phyloP scores from a whole-genome alignment of 2,888 invertebrate species.

The Sesia bembeciformis region DNA sequence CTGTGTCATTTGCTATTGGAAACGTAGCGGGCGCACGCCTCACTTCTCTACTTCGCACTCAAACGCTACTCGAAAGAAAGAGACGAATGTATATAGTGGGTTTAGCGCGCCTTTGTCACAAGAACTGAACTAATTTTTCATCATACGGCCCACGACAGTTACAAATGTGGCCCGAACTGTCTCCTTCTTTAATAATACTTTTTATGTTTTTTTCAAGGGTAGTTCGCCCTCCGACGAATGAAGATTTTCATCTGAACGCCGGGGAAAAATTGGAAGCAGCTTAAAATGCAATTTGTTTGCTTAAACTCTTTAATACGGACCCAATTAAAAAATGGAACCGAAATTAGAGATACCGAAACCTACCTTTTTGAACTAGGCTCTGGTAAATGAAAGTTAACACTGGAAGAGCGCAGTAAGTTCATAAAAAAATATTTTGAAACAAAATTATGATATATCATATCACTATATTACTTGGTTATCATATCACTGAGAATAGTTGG shows the following conservation, averaged over 20 bases:
- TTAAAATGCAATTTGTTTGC: constrained; percentile 60
- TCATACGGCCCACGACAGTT: constrained; percentile 74
- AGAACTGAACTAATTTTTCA: constrained; percentile 75
- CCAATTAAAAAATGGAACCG: constrained; percentile 32
- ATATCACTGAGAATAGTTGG: too few relatives aligned
- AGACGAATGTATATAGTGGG: constrained; percentile 57
- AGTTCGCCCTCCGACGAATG: constrained; percentile 60
- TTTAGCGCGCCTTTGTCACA: constrained; percentile 71
- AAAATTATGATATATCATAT: too few relatives aligned
- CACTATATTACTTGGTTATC: too few relatives aligned
- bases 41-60: constrained; percentile 17
- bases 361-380: too few relatives aligned
- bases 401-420: too few relatives aligned
- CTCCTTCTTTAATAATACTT: constrained; percentile 76
- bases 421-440: too few relatives aligned
- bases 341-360: background rate
- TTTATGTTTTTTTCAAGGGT: constrained; percentile 70
- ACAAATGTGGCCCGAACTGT: constrained; percentile 74
- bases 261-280: constrained; percentile 60
- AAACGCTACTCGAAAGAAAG: constrained; percentile 29
- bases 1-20: constrained; percentile 72
- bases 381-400: too few relatives aligned
- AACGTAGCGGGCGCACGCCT: constrained; percentile 47
- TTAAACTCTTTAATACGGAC: constrained; percentile 41
- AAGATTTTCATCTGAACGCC: constrained; percentile 62